These are phyloP conservation scores for Nomada ferruginata DNA, from an alignment of 2,888 invertebrate genomes.

Conservation along the genomic window DNA sequence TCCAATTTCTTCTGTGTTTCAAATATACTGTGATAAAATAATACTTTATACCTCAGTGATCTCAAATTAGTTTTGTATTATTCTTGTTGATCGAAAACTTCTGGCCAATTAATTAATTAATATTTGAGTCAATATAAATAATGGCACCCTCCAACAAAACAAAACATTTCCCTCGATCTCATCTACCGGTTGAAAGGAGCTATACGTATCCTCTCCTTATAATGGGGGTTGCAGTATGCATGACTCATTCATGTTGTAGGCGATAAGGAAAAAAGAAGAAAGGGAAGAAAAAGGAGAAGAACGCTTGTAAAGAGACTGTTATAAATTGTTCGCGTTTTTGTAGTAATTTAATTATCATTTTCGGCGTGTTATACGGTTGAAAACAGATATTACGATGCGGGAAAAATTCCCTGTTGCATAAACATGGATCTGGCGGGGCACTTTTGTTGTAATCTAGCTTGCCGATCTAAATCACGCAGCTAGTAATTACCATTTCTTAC, in stretches of 20 bases:
- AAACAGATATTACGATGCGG: conserved; percentile 18
- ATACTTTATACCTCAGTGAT: too few relatives aligned
- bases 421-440: conserved; percentile 20
- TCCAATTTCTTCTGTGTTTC: too few relatives aligned
- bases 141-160: too few relatives aligned
- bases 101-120: too few relatives aligned
- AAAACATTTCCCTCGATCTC: too few relatives aligned
- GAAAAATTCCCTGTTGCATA: conserved; percentile 38
- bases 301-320: neutral
- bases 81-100: too few relatives aligned
- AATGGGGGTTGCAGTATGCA: neutral
- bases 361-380: conserved; percentile 40
- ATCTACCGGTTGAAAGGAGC: too few relatives aligned
- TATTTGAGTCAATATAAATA: too few relatives aligned
- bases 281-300: neutral
- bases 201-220: neutral
- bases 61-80: too few relatives aligned
- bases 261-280: too few relatives aligned
- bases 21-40: too few relatives aligned
- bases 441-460: conserved; percentile 10
- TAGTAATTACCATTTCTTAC: conserved; percentile 22
- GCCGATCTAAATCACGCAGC: conserved; percentile 6
- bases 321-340: conserved; percentile 1
- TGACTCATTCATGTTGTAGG: too few relatives aligned
- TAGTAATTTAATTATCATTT: conserved; percentile 51